Base-by-base conservation (phyloP, 2,888 invertebrate species). In the Apodemia mormo region DNA sequence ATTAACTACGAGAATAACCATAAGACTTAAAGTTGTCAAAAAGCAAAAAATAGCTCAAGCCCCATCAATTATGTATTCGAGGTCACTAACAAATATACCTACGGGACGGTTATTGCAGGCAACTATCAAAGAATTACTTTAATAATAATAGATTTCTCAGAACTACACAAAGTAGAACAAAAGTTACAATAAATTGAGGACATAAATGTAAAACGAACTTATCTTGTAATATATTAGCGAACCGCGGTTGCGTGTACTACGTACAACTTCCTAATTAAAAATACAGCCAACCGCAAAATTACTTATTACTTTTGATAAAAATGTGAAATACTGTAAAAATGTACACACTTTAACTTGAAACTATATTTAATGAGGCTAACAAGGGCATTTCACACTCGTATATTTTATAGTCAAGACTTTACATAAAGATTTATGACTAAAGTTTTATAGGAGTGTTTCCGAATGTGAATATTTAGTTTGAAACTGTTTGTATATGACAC, bases 211-310 rank as follows among this genome's bases (percentile, higher is more conserved):
- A 33, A 61, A 14, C 33, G 30, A 12, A 61, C 30, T 61, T 61
- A 61, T 61, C 61, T 61, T 61, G 61, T 61, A 61, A 61, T 61
- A 61, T 61, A 61, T 61, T 61, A 61, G 33, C 61, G 30, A 29
- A 33, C 61, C 33, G 33, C 14, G 30, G 58, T 58, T 14, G 61
- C 61, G 61, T 61, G 61, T 12, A 12, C 10, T 2, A 29, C 58
- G 29, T 58, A 45, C 45, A 45, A 58, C 58, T 58, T 29, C 29
- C 58, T 58, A 58, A 58, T 58, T 58, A 58, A 58, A 58, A 12
- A 58, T 58, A 58, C 58, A 29, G 30, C 30, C 56, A 56, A 40
- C 56, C 56, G 29, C 56, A 56, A 56, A 56, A 56, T 56, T 58
- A 58, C 29, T 58, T 58, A 58, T 58, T 30, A 58, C 58, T 58